Conservation (phyloP, 2,888 invertebrate species). For the Eupithecia inturbata region DNA sequence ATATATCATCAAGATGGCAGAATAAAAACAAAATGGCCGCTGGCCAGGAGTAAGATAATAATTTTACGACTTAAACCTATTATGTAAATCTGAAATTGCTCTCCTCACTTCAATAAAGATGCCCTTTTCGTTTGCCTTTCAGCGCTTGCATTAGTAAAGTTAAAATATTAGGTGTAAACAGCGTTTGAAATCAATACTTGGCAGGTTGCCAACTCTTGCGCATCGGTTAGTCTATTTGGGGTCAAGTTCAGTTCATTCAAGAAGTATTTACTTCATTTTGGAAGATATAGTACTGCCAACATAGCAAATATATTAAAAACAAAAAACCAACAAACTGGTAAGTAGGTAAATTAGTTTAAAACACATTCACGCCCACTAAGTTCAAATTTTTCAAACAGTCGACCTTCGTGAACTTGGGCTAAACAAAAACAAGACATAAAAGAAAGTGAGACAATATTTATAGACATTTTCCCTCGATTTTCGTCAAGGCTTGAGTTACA, state of each 20-base stretch:
- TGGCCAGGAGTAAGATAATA: neutral
- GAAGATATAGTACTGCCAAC: neutral
- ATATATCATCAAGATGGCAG: neutral
- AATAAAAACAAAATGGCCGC: neutral
- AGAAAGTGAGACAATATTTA: no score
- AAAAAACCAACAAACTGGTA: neutral
- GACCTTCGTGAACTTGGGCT: neutral
- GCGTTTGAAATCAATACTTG: constrained; percentile 26
- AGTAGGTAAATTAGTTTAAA: neutral
- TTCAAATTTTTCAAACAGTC: constrained; percentile 3
- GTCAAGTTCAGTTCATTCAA: constrained; percentile 17
- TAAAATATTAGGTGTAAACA: constrained; percentile 6
- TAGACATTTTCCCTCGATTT: neutral
- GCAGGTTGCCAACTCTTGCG: constrained; percentile 17
- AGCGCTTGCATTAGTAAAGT: constrained; percentile 2
- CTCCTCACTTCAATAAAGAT: neutral
- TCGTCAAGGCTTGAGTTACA: neutral
- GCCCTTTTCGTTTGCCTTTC: constrained; percentile 8
- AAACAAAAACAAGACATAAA: neutral
- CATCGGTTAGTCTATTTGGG: constrained; percentile 13
- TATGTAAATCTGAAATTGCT: neutral
- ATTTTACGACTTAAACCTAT: neutral
- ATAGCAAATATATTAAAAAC: neutral
- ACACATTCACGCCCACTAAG: constrained; percentile 15
- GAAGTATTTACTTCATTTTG: neutral